Evolutionary conservation across 1,140 invertebrate species (phyloP).

Genomic region (Triops cancriformis): DNA sequence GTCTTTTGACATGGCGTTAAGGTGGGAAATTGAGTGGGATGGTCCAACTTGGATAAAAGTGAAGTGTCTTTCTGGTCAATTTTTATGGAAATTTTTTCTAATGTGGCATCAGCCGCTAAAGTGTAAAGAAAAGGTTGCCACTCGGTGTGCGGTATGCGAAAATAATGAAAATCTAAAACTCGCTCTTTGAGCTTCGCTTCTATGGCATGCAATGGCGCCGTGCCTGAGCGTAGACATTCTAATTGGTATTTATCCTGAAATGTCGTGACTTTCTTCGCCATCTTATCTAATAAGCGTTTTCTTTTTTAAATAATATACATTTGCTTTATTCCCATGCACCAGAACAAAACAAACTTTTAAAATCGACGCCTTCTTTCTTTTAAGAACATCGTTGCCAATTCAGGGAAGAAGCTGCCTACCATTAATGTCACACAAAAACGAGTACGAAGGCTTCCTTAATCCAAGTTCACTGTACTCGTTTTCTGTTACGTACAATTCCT

Average conservation of each 20-base stretch:
- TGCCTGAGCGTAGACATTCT: constrained; percentile 19
- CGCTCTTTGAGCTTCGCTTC: neutral
- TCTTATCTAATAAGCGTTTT: neutral
- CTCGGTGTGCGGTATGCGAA: constrained; percentile 16
- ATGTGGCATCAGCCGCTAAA: neutral
- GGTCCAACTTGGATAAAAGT: neutral
- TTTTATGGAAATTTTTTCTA: constrained; percentile 7
- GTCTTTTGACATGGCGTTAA: neutral
- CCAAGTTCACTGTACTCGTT: too few relatives aligned
- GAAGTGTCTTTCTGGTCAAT: constrained; percentile 15
- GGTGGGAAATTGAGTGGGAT: neutral
- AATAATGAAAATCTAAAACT: constrained; percentile 19
- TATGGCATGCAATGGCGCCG: constrained; percentile 18
- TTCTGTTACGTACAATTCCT: too few relatives aligned
- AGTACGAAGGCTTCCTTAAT: too few relatives aligned
- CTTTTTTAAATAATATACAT: neutral
- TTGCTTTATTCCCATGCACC: neutral
- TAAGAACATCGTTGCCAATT: neutral
- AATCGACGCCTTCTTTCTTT: neutral
- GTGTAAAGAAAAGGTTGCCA: constrained; percentile 1
- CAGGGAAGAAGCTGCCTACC: too few relatives aligned
- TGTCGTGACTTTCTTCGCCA: neutral
- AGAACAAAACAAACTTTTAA: neutral
- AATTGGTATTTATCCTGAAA: neutral
- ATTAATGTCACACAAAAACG: too few relatives aligned